These are phyloP conservation scores for Galemys pyrenaicus DNA, from an alignment of 2,113 vertebrate genomes.

Conservation along the genomic window DNA sequence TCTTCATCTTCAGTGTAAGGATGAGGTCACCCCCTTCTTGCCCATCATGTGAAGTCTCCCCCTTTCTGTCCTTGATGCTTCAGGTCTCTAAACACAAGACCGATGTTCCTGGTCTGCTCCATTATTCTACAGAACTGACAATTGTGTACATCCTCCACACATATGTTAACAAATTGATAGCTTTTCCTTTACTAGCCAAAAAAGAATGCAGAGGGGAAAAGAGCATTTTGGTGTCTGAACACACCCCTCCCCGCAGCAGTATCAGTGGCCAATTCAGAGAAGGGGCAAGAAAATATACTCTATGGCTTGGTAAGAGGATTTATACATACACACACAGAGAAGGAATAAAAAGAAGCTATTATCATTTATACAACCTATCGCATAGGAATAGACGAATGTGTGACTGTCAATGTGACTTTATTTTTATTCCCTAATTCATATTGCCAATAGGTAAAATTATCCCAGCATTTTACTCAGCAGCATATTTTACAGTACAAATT, in stretches of 20 bases:
- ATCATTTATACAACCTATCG: background rate
- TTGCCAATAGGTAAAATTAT: background rate
- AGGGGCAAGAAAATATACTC: background rate
- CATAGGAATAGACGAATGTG: background rate
- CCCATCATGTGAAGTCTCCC: no score
- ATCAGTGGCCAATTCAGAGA: background rate
- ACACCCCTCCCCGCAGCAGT: background rate
- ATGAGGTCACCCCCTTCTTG: no score
- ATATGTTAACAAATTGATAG: no score
- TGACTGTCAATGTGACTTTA: background rate
- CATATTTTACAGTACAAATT: conserved; percentile 3
- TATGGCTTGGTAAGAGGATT: background rate
- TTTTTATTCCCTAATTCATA: background rate
- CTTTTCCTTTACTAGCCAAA: no score
- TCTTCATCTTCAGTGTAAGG: no score
- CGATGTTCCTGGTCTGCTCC: no score
- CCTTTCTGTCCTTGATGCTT: no score
- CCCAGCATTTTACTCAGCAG: background rate
- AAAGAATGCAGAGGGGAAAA: no score
- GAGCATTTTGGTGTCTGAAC: no score
- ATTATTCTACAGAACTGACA: no score
- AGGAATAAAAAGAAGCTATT: background rate
- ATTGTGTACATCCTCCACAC: no score
- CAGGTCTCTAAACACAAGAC: no score
- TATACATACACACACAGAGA: background rate